Percentiles rank a stretch among this genome's conserved stretches.
phyloP scores from a whole-genome alignment of 2,888 invertebrate species.

The Merodon equestris region DNA sequence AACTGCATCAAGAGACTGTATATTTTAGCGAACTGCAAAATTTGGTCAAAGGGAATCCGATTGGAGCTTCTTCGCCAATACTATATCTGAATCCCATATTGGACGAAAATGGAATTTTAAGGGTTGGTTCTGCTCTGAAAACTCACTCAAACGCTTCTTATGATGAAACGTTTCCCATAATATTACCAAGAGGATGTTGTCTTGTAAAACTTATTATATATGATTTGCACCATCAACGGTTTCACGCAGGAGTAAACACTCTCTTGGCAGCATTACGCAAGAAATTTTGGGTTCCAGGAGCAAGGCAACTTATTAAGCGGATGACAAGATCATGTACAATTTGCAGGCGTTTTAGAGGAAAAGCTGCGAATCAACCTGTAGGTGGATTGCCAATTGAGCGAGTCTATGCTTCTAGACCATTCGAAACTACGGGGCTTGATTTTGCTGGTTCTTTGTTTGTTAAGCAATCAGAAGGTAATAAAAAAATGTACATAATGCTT shows the following conservation, averaged over 20 bases:
- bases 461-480: constrained; percentile 4
- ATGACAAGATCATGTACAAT: not conserved
- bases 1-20: too few species aligned
- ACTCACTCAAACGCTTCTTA: not conserved
- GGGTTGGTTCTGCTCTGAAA: too few species aligned
- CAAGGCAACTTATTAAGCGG: not conserved
- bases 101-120: too few species aligned
- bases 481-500: constrained; percentile 8
- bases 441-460: constrained; percentile 3
- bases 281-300: not conserved
- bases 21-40: too few species aligned
- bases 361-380: not conserved
- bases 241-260: too few species aligned
- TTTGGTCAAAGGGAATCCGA: too few species aligned
- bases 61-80: too few species aligned
- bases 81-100: too few species aligned
- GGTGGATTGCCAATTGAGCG: constrained; percentile 7
- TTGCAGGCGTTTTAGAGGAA: not conserved
- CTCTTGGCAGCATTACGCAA: not conserved
- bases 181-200: not conserved
- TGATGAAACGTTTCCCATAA: constrained; percentile 8
- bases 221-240: constrained; percentile 3
- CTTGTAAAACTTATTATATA: not conserved
- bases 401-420: constrained; percentile 1
- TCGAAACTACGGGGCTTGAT: constrained; percentile 6